Evolutionary conservation across 2,888 invertebrate species (phyloP).

Genomic region (Mythimna albipuncta): DNA sequence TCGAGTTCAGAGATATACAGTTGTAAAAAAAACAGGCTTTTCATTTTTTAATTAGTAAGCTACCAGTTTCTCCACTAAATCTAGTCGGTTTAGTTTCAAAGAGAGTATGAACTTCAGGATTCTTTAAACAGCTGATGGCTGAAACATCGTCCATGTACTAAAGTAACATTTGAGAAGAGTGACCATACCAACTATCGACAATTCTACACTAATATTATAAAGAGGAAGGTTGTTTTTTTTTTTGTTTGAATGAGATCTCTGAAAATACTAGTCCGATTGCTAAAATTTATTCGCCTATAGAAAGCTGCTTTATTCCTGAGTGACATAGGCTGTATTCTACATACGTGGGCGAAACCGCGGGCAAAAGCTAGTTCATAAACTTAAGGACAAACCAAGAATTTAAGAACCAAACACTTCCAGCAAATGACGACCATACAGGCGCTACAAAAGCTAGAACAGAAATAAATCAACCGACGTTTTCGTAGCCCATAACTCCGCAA

Average conservation of each 20-base stretch:
- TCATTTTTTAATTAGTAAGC: background rate
- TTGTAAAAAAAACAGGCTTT: background rate
- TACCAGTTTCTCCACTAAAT: background rate
- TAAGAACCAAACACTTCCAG: background rate
- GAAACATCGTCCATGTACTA: background rate
- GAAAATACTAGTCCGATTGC: too few species aligned
- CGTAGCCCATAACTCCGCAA: conserved; percentile 57
- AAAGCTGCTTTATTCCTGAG: too few species aligned
- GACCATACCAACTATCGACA: too few species aligned
- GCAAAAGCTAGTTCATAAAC: too few species aligned
- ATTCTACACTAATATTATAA: too few species aligned
- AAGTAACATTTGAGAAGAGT: too few species aligned
- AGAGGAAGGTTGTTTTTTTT: too few species aligned
- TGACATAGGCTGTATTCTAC: too few species aligned
- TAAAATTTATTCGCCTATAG: too few species aligned
- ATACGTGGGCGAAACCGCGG: too few species aligned
- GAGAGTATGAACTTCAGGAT: background rate
- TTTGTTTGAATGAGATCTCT: too few species aligned
- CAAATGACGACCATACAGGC: conserved; percentile 9
- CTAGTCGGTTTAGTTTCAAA: background rate
- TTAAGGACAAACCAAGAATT: too few species aligned
- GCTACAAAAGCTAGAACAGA: conserved; percentile 38
- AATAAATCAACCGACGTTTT: conserved; percentile 48
- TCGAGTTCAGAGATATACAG: background rate
- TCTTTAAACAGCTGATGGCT: background rate